phyloP scores from a whole-genome alignment of 2,797 vertebrate genomes.

The Erpetoichthys calabaricus region DNA sequence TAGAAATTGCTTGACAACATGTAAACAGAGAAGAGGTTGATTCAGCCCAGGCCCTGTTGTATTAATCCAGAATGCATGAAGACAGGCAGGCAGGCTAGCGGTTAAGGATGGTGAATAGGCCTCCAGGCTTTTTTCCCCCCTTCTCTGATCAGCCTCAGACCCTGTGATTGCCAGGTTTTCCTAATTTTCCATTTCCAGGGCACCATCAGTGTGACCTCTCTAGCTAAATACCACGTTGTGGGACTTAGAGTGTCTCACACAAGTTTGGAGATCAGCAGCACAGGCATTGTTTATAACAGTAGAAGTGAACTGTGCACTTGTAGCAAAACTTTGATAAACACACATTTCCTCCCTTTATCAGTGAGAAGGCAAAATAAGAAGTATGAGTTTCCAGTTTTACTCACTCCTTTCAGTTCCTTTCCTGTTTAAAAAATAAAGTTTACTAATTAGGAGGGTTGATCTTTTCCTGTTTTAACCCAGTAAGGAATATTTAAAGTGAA shows the following conservation, averaged over 20 bases:
- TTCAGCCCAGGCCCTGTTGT: conserved; percentile 34
- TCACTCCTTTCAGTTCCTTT: conserved; percentile 52
- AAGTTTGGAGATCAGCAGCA: conserved; percentile 52
- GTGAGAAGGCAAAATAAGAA: conserved; percentile 55
- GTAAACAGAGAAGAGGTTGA: conserved; percentile 54
- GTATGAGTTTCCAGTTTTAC: conserved; percentile 61
- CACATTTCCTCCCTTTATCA: conserved; percentile 76
- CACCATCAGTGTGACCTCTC: conserved; percentile 58
- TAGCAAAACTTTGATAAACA: conserved; percentile 74
- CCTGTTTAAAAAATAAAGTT: conserved; percentile 56
- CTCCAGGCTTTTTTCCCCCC: conserved; percentile 47
- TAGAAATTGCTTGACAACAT: conserved; percentile 42
- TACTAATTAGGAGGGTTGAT: conserved; percentile 46
- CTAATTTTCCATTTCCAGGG: conserved; percentile 79
- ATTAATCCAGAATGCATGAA: conserved; percentile 46
- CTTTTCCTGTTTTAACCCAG: conserved; percentile 37
- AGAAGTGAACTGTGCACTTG: conserved; percentile 54
- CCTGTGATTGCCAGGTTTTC: conserved; percentile 67
- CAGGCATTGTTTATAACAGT: conserved; percentile 60
- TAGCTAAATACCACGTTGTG: conserved; percentile 47
- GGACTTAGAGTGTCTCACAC: conserved; percentile 54
- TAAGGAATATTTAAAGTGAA: too few species aligned
- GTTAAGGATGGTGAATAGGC: conserved; percentile 55
- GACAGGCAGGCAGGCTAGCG: conserved; percentile 46
- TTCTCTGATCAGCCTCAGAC: conserved; percentile 39